Base-by-base conservation (phyloP, 2,797 vertebrate species). In the Sebastes itinus region DNA sequence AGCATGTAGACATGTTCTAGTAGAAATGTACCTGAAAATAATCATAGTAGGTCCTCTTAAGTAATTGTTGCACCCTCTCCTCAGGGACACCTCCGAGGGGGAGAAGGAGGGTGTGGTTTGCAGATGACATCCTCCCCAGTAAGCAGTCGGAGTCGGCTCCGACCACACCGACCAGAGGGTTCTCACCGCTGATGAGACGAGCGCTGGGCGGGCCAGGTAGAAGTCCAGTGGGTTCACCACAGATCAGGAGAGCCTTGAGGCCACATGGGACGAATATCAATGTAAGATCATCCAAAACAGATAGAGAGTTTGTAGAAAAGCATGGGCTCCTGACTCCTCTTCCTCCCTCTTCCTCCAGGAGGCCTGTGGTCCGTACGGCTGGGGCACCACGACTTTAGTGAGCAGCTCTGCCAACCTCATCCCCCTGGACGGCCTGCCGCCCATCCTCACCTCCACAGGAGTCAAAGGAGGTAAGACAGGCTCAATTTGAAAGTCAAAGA, bases 381-480 rank as follows among this genome's bases (percentile, higher is more conserved):
- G 95, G 94, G 93, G 93, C n/a, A 92, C 91, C 73, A 89, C 94
- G 18, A 87, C 97, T 93, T 96, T 97, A 91, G 96, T 98, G 83
- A 97, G 96, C 93, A 99, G 96, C 88, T 97, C 97, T 66, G 95
- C 97, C 92, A 99, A 99, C 91, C 96, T 99, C 67, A 97, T 99
- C 93, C 98, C 99, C 70, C 95, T 98, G 90, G 97, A 98, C 63
- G 98, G 98, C 25, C 97, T 99, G 85, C 99, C 99, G 64, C 99
- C 99, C 49, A 99, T 99, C 91, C 98, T 99, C 79, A 99, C 99
- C 88, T 99, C 99, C 85, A 99, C 98, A n/a, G 99, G 98, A 64
- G 97, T 99, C 85, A 99, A 99, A 97, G 99, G 99, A 97, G 99
- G 99, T 99, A 93, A 88, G 92, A 32, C 10, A 8, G 10, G 1